Evolutionary conservation across 2,888 invertebrate genomes (phyloP), one percentile per base, ranked within the genome.

Genomic region (Ferrisia virgata): DNA sequence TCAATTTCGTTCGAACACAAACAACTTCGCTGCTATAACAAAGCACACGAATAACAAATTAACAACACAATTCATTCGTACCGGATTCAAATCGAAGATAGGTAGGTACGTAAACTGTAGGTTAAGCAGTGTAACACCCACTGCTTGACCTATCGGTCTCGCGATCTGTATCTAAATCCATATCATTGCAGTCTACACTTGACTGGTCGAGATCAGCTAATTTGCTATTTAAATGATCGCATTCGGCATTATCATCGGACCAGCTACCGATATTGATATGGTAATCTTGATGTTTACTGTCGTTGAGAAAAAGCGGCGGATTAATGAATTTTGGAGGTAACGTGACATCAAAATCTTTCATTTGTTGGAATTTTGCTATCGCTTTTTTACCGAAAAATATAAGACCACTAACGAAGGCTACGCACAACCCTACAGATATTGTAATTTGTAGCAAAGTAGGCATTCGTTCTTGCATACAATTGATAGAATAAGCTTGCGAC

Each of bases 341-440:
- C 13, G 64, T 84, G 6, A 84, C 69, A 22, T 79, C 36, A 9
- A 84, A 58, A 6, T 79, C 64, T 40, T 79, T 33, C 84, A 84
- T 84, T 58, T 79, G 33, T 6, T 58, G 31, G 31, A 25, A 84
- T 58, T 79, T 79, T 15, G 22, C 22, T 13, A 69, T 5, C 0
- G 79, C 39, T 36, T 31, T 43, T 31, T 58, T 31, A 22, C 79
- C 79, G n/a, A 18, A 36, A 25, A 36, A 53, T 13, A 40, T 11
- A 15, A 69, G 0, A 4, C 33, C 6, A 36, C 15, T 18, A n/a
- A 64, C 64, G 28, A 84, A 11, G 31, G 18, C 4, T 25, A 84
- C 13, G 8, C 39, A 18, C 11, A 79, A 31, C 18, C 33, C 15
- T 1, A 15, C 8, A 25, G 22, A 39, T 31, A 53, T 13, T 8